Evolutionary conservation across 2,888 invertebrate genomes (phyloP).

Genomic region (Diploptera punctata): DNA sequence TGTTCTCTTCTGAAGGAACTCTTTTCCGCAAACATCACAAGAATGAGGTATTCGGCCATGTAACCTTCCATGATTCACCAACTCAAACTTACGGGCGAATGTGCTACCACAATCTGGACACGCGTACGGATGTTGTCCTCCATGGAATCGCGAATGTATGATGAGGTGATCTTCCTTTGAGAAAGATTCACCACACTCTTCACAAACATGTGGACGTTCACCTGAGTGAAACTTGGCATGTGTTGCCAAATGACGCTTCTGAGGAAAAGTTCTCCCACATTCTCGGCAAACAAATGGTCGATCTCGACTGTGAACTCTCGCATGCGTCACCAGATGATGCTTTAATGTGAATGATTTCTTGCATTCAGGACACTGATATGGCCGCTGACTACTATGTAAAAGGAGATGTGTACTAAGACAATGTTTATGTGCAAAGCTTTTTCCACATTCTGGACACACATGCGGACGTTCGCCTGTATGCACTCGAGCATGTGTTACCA

Average conservation of each 20-base stretch:
- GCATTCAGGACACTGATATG: constrained; percentile 84
- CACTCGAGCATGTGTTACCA: constrained; percentile 80
- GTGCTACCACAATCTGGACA: constrained; percentile 90
- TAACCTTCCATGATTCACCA: constrained; percentile 82
- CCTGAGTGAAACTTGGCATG: constrained; percentile 88
- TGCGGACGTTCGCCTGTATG: constrained; percentile 81
- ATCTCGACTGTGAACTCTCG: constrained; percentile 79
- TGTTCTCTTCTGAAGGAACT: constrained; percentile 84
- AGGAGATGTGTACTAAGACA: constrained; percentile 83
- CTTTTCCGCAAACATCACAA: constrained; percentile 83
- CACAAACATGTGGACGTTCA: constrained; percentile 83
- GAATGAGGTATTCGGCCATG: constrained; percentile 83
- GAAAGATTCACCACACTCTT: constrained; percentile 91
- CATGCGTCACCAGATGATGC: constrained; percentile 82
- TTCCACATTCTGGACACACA: constrained; percentile 79
- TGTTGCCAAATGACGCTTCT: constrained; percentile 82
- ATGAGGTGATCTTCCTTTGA: constrained; percentile 89
- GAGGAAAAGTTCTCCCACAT: constrained; percentile 81
- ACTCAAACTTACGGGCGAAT: constrained; percentile 84
- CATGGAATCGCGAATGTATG: constrained; percentile 91
- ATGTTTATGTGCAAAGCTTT: constrained; percentile 82
- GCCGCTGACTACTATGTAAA: constrained; percentile 80
- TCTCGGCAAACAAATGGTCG: constrained; percentile 82
- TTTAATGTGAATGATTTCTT: constrained; percentile 87
- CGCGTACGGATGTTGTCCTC: constrained; percentile 92